Evolutionary conservation across 92 coral and sea anemone species (phyloP).

Genomic region (Siderastrea radians): DNA sequence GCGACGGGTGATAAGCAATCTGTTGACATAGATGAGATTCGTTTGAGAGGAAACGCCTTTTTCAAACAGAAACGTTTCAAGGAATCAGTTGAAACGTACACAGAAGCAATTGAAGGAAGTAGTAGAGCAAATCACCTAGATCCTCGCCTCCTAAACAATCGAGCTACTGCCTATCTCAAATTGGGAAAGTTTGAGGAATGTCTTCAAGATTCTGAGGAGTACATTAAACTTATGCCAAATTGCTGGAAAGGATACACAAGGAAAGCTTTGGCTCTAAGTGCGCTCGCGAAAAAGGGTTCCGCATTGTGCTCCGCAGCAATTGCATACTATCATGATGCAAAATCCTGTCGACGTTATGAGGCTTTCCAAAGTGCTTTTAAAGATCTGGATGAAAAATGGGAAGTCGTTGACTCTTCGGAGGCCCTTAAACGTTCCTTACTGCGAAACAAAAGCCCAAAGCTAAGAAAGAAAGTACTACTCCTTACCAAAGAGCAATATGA

Average conservation of each 20-base stretch:
- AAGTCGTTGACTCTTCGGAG: neutral
- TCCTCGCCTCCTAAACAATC: constrained; percentile 33
- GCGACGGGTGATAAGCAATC: neutral
- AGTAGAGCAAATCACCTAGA: constrained; percentile 17
- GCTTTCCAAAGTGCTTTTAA: constrained; percentile 24
- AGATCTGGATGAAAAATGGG: constrained; percentile 25
- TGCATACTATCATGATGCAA: constrained; percentile 21
- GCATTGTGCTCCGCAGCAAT: constrained; percentile 35
- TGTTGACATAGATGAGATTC: neutral
- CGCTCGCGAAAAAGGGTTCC: neutral
- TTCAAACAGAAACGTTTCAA: constrained; percentile 16
- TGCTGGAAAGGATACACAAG: constrained; percentile 56
- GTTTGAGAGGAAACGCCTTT: constrained; percentile 37
- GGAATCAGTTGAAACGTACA: constrained; percentile 35
- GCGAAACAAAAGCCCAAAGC: neutral
- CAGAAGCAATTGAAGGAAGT: constrained; percentile 26
- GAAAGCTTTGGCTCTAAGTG: constrained; percentile 54
- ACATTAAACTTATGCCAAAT: neutral
- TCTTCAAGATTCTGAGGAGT: constrained; percentile 37
- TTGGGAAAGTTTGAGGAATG: constrained; percentile 22
- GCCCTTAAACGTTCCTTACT: neutral
- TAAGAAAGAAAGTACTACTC: neutral
- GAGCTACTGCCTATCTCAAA: constrained; percentile 57
- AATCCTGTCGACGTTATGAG: constrained; percentile 15
- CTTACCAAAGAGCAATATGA: neutral